Evolutionary conservation across 2,888 invertebrate species (phyloP).

Genomic region (Eilema sororculum): DNA sequence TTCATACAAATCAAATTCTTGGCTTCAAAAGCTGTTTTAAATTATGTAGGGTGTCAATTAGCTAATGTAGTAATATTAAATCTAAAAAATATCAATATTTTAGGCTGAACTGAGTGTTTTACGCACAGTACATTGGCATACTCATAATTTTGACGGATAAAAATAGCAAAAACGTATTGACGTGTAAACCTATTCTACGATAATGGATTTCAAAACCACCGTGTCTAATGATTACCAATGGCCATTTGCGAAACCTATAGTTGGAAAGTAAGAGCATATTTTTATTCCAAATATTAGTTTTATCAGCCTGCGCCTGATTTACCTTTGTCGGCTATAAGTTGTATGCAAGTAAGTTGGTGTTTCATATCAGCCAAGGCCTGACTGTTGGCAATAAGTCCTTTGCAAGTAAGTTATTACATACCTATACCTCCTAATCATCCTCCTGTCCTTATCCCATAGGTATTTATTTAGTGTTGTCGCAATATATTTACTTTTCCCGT

Average conservation of each 20-base stretch:
- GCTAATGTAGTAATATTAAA: conserved; percentile 78
- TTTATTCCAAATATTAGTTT: conserved; percentile 20
- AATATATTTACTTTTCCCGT: no score
- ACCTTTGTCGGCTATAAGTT: conserved; percentile 22
- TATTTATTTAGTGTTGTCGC: no score
- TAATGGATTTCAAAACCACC: conserved; percentile 82
- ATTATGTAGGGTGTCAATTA: conserved; percentile 85
- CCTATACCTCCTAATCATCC: neutral
- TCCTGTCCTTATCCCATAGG: no score
- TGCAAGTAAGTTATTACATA: neutral
- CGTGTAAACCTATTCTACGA: conserved; percentile 20
- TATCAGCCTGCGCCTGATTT: conserved; percentile 26
- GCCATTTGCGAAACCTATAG: conserved; percentile 87
- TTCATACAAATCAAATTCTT: conserved; percentile 80
- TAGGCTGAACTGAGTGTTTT: conserved; percentile 59
- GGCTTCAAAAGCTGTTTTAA: conserved; percentile 81
- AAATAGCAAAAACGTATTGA: conserved; percentile 5
- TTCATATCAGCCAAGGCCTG: neutral
- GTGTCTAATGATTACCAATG: conserved; percentile 86
- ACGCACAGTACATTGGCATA: conserved; percentile 6
- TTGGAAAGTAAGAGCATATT: conserved; percentile 81
- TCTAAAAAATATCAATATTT: conserved; percentile 80
- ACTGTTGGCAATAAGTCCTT: neutral
- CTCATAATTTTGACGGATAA: conserved; percentile 4
- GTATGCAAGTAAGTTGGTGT: neutral